Base-by-base conservation (phyloP, 2,888 invertebrate genomes). In the Argyresthia goedartella region DNA sequence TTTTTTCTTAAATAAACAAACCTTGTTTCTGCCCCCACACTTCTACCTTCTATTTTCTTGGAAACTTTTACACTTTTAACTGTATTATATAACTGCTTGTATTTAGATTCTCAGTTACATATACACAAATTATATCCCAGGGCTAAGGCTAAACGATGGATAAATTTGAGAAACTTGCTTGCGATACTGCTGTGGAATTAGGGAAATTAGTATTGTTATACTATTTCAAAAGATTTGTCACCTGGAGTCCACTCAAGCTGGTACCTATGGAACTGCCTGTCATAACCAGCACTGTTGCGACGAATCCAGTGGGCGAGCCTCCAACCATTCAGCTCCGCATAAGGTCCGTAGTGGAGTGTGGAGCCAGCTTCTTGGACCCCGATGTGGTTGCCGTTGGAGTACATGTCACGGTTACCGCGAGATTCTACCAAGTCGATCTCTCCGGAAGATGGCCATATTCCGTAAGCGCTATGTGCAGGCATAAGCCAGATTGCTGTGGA, bases 371-470 rank as follows among this genome's bases (percentile, higher is more conserved):
- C 87, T 59, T 91, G 87, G 1, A 81, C 78, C 3, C 91, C 91
- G 59, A 91, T 89, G 61, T 90, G 78, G 1, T 71, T 65, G n/a
- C 84, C 87, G 51, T 87, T 77, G 1, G 57, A 53, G 10, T 71
- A 59, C 77, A 88, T 76, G 67, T 88, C 69, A 34, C 79, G 76
- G 67, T 91, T 91, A 49, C 93, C 92, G 44, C 92, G 86, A 33
- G 89, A 87, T 69, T 93, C 92, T 53, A 89, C 76, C 41, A 93
- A 71, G 65, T 93, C 92, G 55, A 93, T 92, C 77, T 93, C 92
- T 4, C 93, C 93, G 16, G 92, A 92, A 4, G 89, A 68, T 0
- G 92, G 92, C 92, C 92, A 93, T 0, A 77, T 71, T 1, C 92
- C 92, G 66, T 93, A 93, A 0, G 68, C 69, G 62, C 91, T 90